Base-by-base conservation (phyloP, 2,113 vertebrate genomes). In the Scatophagus argus region DNA sequence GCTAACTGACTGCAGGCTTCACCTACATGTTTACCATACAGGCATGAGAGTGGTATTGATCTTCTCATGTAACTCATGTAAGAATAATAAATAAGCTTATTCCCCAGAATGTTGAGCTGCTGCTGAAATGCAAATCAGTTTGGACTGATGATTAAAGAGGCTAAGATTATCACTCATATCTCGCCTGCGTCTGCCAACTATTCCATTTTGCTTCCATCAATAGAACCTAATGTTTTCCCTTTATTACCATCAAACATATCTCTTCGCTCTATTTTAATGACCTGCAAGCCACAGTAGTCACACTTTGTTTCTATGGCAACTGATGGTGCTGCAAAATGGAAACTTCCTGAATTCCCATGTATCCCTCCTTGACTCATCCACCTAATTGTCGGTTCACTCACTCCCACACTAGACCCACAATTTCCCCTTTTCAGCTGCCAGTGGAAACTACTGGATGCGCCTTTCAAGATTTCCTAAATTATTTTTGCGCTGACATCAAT, bases 341-440 rank as follows among this genome's bases (percentile, higher is more conserved):
- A 75, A 58, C 68, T 38, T 83, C 49, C 46, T 19, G 59, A 76
- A 80, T 60, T 67, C 29, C 12, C 61, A 21, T 0, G 6, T 34
- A 54, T 76, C 75, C 61, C 39, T 75, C 54, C 66, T 6, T 11
- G 38, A 59, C 56, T 43, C 68, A 65, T 81, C 52, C 67, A 52
- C 74, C 60, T 87, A 79, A 87, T 90, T 89, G 79, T 39, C 3
- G 31, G 72, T 64, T 88, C 39, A 16, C 73, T 83, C 68, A 54
- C 52, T 71, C 59, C 25, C 62, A 36, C 64, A n/a, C 3, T 4
- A 64, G 23, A 70, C 46, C 55, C 4, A 0, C 63, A 84, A 77
- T 86, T 86, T n/a, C 66, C 51, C 49, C 75, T 62, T 69, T 67
- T 72, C 44, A 71, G 65, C 75, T 73, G 83, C 83, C 87, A 73